Evolutionary conservation across 2,113 vertebrate species (phyloP).

Genomic region (Seriola rivoliana): DNA sequence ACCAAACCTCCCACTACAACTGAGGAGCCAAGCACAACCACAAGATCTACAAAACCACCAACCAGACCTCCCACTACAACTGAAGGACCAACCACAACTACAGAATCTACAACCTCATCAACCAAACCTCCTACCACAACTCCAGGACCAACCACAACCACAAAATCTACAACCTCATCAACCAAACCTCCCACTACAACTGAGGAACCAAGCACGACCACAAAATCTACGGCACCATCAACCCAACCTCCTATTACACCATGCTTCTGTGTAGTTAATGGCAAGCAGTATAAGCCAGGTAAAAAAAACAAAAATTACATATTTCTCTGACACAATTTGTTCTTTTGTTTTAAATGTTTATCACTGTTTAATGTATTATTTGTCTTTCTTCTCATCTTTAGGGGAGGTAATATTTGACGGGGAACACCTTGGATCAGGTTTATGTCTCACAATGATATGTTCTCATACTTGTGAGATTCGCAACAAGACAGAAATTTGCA

Average conservation of each 20-base stretch:
- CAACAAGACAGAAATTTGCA: slow-evolving; percentile 61
- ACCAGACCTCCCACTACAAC: neutral
- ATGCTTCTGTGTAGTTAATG: slow-evolving; percentile 74
- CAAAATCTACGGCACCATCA: neutral
- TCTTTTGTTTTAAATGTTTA: neutral
- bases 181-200: neutral
- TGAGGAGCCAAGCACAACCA: neutral
- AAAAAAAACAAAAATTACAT: slow-evolving; percentile 7
- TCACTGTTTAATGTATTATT: neutral
- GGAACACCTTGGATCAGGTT: slow-evolving; percentile 66
- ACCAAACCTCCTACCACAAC: too few species aligned
- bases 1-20: neutral
- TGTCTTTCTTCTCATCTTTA: slow-evolving; percentile 17
- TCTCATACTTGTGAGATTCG: slow-evolving; percentile 71
- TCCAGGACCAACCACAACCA: neutral
- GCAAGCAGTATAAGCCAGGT: slow-evolving; percentile 69
- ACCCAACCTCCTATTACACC: neutral
- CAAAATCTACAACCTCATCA: neutral
- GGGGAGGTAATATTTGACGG: slow-evolving; percentile 63
- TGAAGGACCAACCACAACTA: neutral
- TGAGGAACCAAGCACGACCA: neutral
- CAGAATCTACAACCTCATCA: neutral
- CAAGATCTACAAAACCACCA: neutral
- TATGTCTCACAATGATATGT: slow-evolving; percentile 79
- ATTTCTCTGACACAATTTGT: too few species aligned